phyloP scores from a whole-genome alignment of 2,888 invertebrate genomes.

The Phyto melanocephala region DNA sequence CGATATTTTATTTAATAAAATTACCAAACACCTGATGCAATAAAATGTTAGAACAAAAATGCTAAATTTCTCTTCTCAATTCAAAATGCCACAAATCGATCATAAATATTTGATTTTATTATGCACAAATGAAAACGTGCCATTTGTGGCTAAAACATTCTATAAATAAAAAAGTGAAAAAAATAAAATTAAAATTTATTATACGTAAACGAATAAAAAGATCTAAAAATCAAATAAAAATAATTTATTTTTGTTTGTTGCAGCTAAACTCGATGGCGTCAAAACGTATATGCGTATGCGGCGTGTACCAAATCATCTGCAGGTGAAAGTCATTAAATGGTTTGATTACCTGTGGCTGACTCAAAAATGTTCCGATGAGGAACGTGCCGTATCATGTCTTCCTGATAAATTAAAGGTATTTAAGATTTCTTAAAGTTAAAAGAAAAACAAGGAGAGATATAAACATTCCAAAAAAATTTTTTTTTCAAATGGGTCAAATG shows the following conservation, averaged over 20 bases:
- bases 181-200: not conserved
- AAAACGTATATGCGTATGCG: slow-evolving; percentile 99
- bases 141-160: slow-evolving; percentile 8
- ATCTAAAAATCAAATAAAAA: not conserved
- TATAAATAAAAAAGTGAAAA: not conserved
- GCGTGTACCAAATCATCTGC: slow-evolving; percentile 95
- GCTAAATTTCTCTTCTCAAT: not conserved
- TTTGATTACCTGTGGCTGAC: slow-evolving; percentile 99
- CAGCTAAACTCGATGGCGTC: slow-evolving; percentile 98
- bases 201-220: too few species aligned
- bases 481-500: too few species aligned
- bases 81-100: slow-evolving; percentile 42
- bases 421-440: not conserved
- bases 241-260: slow-evolving; percentile 47
- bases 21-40: too few species aligned
- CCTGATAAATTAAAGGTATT: slow-evolving; percentile 94
- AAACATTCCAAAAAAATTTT: too few species aligned
- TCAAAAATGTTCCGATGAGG: slow-evolving; percentile 98
- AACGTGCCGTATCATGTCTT: slow-evolving; percentile 95
- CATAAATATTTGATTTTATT: slow-evolving; percentile 45
- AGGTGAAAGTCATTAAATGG: slow-evolving; percentile 99
- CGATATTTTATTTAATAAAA: too few species aligned
- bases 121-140: not conserved
- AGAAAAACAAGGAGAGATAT: not conserved
- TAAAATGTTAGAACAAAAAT: too few species aligned